Evolutionary conservation across 2,888 invertebrate species (phyloP), one percentile per base, ranked within the genome.

Genomic region (Drosophila picticornis): DNA sequence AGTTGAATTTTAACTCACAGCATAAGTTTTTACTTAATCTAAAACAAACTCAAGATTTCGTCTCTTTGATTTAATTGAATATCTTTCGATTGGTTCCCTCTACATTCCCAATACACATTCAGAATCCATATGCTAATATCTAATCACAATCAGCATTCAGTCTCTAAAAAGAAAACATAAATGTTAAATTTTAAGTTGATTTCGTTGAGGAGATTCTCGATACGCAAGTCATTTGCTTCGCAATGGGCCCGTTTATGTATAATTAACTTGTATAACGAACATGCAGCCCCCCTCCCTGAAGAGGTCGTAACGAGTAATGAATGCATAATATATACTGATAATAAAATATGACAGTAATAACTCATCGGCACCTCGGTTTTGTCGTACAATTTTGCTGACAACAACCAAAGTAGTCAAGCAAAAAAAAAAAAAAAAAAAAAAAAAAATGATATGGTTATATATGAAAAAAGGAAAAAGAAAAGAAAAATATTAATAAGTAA

Each of bases 191-290:
- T 11, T 2, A 5, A 63, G 32, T 46, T 25, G 31, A 16, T 25
- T 16, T 29, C 27, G n/a, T 65, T 52, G 7, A n/a, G 31, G 22
- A 6, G 51, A 46, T 51, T 40, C 71, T 62, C 51, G 69, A 60
- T 67, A 38, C 51, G 51, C 34, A 56, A 43, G 48, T 51, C 53
- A 61, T 59, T 63, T 34, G 63, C 64, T 64, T 27, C 61, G 60
- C 38, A 77, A 80, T 63, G 36, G 19, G 38, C 27, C 27, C 43
- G 59, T 60, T 60, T 72, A 64, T 53, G 72, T 61, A 55, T 25
- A 25, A 16, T 16, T 46, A 16, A 36, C 53, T 34, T 60, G 29
- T 40, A n/a, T 58, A 72, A 64, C 65, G 29, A 25, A 16, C 22
- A 16, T 25, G 46, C 32, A 34, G 29, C 43, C 7, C 13, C 2